Percentiles rank a stretch among this genome's conserved stretches.
Evolutionary conservation across 2,888 invertebrate species (phyloP).

Genomic region (Morinoia aosen): DNA sequence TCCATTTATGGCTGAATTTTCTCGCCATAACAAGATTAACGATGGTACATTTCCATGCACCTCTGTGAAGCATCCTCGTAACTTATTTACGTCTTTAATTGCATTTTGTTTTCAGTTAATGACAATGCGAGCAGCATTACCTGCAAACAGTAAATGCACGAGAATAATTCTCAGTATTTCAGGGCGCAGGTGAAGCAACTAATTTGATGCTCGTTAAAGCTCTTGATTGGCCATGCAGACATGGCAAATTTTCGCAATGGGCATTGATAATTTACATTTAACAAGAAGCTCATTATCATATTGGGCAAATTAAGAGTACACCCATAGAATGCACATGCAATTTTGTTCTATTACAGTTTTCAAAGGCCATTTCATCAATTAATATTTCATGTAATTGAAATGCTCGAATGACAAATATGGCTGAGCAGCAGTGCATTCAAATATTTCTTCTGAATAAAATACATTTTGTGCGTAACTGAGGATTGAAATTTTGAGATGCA

Average conservation of each 20-base stretch:
- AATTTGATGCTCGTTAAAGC: neutral
- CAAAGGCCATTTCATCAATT: neutral
- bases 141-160: neutral
- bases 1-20: constrained; percentile 6
- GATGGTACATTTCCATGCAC: neutral
- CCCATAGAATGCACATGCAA: neutral
- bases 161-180: neutral
- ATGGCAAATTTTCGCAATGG: neutral
- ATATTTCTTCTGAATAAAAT: neutral
- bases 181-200: neutral
- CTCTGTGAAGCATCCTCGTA: neutral
- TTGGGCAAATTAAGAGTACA: too few species aligned
- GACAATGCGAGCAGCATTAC: neutral
- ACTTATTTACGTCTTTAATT: neutral
- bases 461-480: too few species aligned
- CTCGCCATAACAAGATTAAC: neutral
- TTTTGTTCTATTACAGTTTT: neutral
- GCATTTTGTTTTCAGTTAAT: neutral
- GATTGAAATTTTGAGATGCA: too few species aligned
- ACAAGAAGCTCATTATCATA: too few species aligned
- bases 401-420: too few species aligned
- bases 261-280: too few species aligned
- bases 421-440: neutral
- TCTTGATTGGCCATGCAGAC: neutral
- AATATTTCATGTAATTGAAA: too few species aligned